These are phyloP conservation scores for Zenarchopterus dispar DNA, from an alignment of 2,797 vertebrate genomes.

Conservation along the genomic window DNA sequence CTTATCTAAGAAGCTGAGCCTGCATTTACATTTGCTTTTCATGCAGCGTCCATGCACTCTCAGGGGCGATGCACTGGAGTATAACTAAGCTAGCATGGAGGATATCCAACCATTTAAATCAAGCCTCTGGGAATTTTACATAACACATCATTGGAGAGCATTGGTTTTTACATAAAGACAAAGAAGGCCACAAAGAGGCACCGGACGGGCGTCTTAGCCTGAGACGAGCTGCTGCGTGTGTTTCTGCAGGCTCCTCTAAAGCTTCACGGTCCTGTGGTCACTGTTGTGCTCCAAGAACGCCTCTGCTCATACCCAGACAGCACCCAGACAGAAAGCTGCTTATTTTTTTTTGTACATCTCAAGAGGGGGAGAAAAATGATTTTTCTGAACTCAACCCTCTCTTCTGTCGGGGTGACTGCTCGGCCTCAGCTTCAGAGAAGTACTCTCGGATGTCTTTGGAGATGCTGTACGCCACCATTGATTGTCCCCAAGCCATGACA, in stretches of 20 bases:
- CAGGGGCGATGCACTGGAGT: conserved; percentile 85
- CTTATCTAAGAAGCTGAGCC: conserved; percentile 79
- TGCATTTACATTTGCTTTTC: conserved; percentile 85
- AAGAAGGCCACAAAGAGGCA: conserved; percentile 81
- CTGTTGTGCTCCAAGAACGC: conserved; percentile 83
- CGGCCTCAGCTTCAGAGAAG: conserved; percentile 21
- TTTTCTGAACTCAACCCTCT: conserved; percentile 53
- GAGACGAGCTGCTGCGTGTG: conserved; percentile 76
- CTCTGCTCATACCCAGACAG: conserved; percentile 77
- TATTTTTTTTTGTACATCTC: conserved; percentile 63
- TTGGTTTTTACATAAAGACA: conserved; percentile 88
- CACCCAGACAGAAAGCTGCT: conserved; percentile 81
- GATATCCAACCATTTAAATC: conserved; percentile 87
- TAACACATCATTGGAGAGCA: conserved; percentile 87
- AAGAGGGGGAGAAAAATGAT: conserved; percentile 46
- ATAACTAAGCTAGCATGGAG: conserved; percentile 89
- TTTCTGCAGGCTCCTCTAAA: conserved; percentile 81
- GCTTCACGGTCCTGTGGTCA: conserved; percentile 85
- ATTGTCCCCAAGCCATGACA: conserved; percentile 41
- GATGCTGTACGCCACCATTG: conserved; percentile 44
- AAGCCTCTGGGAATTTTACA: conserved; percentile 86
- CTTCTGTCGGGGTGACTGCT: conserved; percentile 31
- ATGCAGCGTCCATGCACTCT: conserved; percentile 79
- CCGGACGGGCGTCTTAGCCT: conserved; percentile 81
- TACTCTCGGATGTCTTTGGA: conserved; percentile 16